Conservation (phyloP, 1,140 invertebrate species). For the Drosophila nigrodunni region DNA sequence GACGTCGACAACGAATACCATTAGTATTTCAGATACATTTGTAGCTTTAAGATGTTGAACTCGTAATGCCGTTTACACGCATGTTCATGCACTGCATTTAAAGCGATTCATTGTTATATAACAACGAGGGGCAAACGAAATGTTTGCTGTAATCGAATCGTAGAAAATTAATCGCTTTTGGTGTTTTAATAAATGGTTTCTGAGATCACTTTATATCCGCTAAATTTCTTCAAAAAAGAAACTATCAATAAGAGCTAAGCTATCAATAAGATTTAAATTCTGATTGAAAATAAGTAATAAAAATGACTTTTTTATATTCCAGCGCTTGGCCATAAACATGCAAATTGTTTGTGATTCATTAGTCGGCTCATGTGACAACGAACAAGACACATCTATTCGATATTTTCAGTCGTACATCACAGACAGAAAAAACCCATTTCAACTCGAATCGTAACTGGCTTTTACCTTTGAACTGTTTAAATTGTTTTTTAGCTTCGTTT, state of each 20-base stretch:
- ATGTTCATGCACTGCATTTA: slow-evolving; percentile 57
- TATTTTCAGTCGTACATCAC: not conserved
- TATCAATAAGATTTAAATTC: no score
- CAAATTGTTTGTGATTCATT: no score
- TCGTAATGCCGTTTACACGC: slow-evolving; percentile 63
- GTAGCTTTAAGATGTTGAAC: slow-evolving; percentile 23
- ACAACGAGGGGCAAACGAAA: slow-evolving; percentile 24
- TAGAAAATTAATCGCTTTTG: no score
- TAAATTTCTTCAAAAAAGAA: no score
- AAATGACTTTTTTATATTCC: no score
- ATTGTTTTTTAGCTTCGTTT: slow-evolving; percentile 31
- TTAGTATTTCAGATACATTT: slow-evolving; percentile 33
- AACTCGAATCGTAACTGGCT: not conserved
- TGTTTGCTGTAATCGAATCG: slow-evolving; percentile 1
- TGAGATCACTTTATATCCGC: no score
- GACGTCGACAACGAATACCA: slow-evolving; percentile 21
- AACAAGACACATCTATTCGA: not conserved
- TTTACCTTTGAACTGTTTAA: slow-evolving; percentile 48
- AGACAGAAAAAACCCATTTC: slow-evolving; percentile 27
- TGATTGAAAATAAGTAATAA: no score
- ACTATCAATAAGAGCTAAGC: no score
- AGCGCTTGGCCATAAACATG: no score
- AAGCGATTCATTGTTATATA: slow-evolving; percentile 49
- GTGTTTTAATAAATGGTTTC: no score
- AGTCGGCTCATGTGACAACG: no score